Base-by-base conservation (phyloP, 2,888 invertebrate species). In the Crioceris asparagi region DNA sequence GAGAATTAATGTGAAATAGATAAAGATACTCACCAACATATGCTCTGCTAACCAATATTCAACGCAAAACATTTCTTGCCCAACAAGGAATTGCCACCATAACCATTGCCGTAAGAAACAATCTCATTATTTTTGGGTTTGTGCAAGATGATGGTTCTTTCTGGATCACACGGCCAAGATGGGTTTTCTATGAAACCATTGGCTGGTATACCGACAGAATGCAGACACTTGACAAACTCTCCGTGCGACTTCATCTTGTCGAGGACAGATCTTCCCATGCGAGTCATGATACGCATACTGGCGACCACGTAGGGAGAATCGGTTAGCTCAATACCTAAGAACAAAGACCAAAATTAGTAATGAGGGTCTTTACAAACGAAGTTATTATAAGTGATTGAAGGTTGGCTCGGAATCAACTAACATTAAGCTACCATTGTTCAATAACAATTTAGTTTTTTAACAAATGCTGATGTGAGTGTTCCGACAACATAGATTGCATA, bases 11-110 rank as follows among this genome's bases (percentile, higher is more conserved):
- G 6, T 21, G 21, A 21, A 21, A 21, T 10, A 21, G 21, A 7
- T 21, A 21, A 21, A 21, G 21, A 10, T 16, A 68, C 69, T 66
- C 56, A 87, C 86, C 70, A 98, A 70, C 98, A 98, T 98, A 59
- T 98, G 98, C 60, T 98, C 98, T 3, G 98, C 98, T 17, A 98
- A 71, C 97, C 98, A 44, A 98, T 82, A 41, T 98, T 77, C 2
- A 98, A 74, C 3, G 98, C 97, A 56, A 98, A 90, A 60, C 97
- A 98, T 62, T 98, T 98, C 70, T 98, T 98, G 32, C 97, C 97
- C 36, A 97, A 69, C 35, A 97, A 67, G 4, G 93, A 93, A 68
- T 97, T 97, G 1, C 96, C 96, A 1, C 96, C 97, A 55, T 97
- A 97, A 3, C 96, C 97, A 45, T 94, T 94, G 4, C 97, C 98